Evolutionary conservation across 2,113 vertebrate genomes (phyloP).

Genomic region (Anser brachyrhynchus): DNA sequence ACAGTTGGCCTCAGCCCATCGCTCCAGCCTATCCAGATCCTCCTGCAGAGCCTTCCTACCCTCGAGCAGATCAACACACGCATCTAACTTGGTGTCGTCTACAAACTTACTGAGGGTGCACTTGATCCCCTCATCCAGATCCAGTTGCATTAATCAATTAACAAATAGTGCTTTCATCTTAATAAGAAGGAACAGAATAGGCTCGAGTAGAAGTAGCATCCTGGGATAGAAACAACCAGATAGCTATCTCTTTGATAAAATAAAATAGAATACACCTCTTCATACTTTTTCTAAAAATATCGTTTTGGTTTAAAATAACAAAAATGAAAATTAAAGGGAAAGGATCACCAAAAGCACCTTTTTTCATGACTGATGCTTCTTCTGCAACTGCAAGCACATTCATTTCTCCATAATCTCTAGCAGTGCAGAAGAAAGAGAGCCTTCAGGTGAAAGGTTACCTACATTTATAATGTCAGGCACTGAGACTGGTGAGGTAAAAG

Average conservation of each 20-base stretch:
- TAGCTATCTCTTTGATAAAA: not conserved
- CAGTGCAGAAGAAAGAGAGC: conserved; percentile 67
- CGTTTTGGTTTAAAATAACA: not conserved
- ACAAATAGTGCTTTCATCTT: not conserved
- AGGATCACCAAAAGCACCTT: not conserved
- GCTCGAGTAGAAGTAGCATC: not conserved
- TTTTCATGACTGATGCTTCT: not conserved
- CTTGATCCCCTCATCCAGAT: too few species aligned
- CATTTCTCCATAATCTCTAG: conserved; percentile 54
- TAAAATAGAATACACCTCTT: not conserved
- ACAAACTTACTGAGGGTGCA: too few species aligned
- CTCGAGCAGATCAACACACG: too few species aligned
- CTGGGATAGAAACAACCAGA: not conserved
- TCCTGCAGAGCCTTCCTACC: too few species aligned
- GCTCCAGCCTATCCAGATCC: too few species aligned
- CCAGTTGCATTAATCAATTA: not conserved
- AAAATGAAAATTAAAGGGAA: not conserved
- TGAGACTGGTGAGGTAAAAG: conserved; percentile 75
- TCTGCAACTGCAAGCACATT: conserved; percentile 47
- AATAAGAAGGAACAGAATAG: not conserved
- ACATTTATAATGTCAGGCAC: conserved; percentile 83
- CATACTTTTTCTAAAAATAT: not conserved
- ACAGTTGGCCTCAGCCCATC: too few species aligned
- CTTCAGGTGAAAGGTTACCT: conserved; percentile 83
- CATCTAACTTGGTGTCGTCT: too few species aligned